A percentile compares a stretch with the other conserved stretches of the same genome.
phyloP scores from a whole-genome alignment of 2,113 vertebrate genomes.

The Gadus macrocephalus region DNA sequence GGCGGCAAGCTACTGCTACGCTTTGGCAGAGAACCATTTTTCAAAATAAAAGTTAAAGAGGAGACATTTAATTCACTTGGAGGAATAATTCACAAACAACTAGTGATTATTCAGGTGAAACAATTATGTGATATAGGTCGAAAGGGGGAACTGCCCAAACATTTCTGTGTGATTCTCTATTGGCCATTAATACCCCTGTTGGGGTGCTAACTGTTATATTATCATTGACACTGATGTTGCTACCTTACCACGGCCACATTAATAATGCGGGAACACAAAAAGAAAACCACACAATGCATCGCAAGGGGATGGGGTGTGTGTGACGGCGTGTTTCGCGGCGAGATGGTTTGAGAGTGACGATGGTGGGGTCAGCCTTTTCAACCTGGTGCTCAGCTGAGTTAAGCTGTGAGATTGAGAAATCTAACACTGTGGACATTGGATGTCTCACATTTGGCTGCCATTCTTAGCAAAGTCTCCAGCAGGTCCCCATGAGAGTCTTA shows the following conservation, averaged over 20 bases:
- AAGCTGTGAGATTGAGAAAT: constrained; percentile 76
- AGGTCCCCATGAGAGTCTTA: neutral
- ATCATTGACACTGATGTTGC: neutral
- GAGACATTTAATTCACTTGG: too few relatives aligned
- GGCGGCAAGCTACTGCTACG: too few relatives aligned
- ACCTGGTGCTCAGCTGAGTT: constrained; percentile 65
- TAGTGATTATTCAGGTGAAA: neutral
- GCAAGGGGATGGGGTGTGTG: neutral
- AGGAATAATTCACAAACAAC: too few relatives aligned
- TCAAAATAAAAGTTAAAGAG: too few relatives aligned
- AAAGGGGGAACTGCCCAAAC: constrained; percentile 33
- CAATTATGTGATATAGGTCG: constrained; percentile 25
- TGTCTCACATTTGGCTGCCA: constrained; percentile 70
- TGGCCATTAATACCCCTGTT: constrained; percentile 35
- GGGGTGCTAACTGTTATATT: neutral
- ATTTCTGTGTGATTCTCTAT: constrained; percentile 46
- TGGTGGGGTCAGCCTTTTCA: constrained; percentile 45
- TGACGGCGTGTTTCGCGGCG: neutral
- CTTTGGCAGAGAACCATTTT: too few relatives aligned
- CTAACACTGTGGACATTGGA: constrained; percentile 68
- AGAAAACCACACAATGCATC: constrained; percentile 1
- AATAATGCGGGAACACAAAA: constrained; percentile 30
- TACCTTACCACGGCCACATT: constrained; percentile 8
- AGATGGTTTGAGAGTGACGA: constrained; percentile 16
- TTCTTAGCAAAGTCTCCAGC: constrained; percentile 65